Base-by-base conservation (phyloP, 2,888 invertebrate species). In the Auanema sp. region DNA sequence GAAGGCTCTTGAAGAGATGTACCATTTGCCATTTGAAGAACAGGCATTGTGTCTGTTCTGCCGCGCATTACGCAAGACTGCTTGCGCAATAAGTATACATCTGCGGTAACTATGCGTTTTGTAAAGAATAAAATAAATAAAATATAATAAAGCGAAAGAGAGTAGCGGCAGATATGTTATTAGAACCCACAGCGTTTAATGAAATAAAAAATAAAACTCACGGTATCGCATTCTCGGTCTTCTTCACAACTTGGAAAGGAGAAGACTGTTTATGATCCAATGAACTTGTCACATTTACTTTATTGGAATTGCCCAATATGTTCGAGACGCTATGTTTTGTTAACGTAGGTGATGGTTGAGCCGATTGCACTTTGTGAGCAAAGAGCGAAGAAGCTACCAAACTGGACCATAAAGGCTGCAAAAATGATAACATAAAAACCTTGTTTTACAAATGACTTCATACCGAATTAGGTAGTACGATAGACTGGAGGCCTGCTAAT, bases 241-340 rank as follows among this genome's bases (percentile, higher is more conserved):
- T 71, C 51, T 66, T 65, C 44, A 75, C 75, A 41, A 70, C 66
- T 56, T 71, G 68, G 68, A 75, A 75, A n/a, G 71, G 64, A 3
- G 72, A 72, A 1, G 58, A 65, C 8, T 57, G 64, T 11, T 66
- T 65, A 65, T 75, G 75, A 41, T 73, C 65, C 60, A 72, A 68
- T n/a, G 5, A 43, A 50, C 33, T 18, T 47, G 47, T 16, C 3
- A 52, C 24, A 33, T 64, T 64, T 8, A 41, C 42, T 33, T 57
- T 52, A 8, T 52, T 43, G 21, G 64, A 64, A 12, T 58, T 60
- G 14, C 66, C 61, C n/a, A 73, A 53, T 24, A 73, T 73, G 42
- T 64, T 68, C 5, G 64, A 65, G 62, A 70, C 69, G 16, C 64
- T 53, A 50, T 71, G 67, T 14, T 54, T 60, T 14, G 63, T 52